Conservation (phyloP, 2,797 vertebrate species). For the Myiotriccus ornatus region DNA sequence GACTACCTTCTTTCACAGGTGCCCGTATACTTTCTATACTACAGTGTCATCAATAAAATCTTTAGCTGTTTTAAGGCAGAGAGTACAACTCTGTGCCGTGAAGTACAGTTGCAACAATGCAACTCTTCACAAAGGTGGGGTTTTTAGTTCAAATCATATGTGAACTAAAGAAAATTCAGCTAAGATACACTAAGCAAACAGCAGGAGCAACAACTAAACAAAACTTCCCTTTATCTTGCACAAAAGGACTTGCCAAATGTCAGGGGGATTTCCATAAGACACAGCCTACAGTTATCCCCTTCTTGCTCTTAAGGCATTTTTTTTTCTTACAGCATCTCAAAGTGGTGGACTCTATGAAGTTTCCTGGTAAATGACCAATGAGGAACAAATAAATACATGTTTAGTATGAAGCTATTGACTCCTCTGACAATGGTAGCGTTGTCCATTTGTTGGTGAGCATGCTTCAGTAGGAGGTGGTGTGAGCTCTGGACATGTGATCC, state of each 20-base stretch:
- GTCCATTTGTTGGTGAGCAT: background rate
- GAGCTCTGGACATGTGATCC: background rate
- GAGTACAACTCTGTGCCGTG: fast-evolving
- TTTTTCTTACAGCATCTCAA: background rate
- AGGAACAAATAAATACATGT: background rate
- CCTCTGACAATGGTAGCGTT: background rate
- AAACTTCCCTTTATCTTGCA: background rate
- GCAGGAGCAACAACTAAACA: background rate
- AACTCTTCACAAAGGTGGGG: background rate
- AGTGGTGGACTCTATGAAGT: background rate
- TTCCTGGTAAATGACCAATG: background rate
- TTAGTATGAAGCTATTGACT: background rate
- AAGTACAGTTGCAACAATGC: background rate
- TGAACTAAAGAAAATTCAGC: background rate
- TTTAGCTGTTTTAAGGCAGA: background rate
- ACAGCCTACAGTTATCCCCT: background rate
- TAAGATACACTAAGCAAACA: background rate
- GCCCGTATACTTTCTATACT: background rate
- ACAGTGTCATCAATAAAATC: background rate
- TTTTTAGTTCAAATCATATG: background rate
- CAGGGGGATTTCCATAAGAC: background rate
- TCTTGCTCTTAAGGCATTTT: background rate
- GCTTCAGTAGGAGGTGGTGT: background rate
- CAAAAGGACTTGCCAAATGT: background rate
- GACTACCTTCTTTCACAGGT: conserved; percentile 18